Percentiles rank a stretch among this genome's conserved stretches.
These are phyloP conservation scores for Anastatus disparis DNA, from an alignment of 1,140 invertebrate genomes.

Conservation along the genomic window DNA sequence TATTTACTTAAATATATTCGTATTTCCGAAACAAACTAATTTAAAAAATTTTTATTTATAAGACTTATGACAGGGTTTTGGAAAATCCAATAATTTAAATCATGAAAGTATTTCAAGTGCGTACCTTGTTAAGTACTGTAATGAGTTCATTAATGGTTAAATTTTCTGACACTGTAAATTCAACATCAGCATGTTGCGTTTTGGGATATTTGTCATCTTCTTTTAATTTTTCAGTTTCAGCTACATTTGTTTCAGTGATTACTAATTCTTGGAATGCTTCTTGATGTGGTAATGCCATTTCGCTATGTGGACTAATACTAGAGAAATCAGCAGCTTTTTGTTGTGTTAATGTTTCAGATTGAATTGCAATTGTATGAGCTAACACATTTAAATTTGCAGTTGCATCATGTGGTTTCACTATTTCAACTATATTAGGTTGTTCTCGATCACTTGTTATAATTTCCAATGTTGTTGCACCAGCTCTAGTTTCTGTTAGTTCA, in stretches of 20 bases:
- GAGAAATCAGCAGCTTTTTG: slow-evolving; percentile 61
- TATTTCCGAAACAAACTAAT: no score
- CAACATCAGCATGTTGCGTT: slow-evolving; percentile 56
- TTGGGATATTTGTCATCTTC: slow-evolving; percentile 53
- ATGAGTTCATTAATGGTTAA: slow-evolving; percentile 54
- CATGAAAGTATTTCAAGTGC: not conserved
- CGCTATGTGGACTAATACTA: slow-evolving; percentile 56
- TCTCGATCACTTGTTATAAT: slow-evolving; percentile 69
- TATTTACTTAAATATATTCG: no score
- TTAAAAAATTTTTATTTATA: no score
- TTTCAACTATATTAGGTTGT: slow-evolving; percentile 57
- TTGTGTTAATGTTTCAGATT: slow-evolving; percentile 66
- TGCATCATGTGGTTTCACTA: slow-evolving; percentile 55
- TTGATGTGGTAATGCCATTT: slow-evolving; percentile 67
- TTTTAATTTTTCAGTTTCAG: slow-evolving; percentile 66
- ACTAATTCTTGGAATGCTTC: slow-evolving; percentile 69
- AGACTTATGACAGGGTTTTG: no score
- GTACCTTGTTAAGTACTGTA: slow-evolving; percentile 50
- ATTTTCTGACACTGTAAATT: slow-evolving; percentile 53
- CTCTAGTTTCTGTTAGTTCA: slow-evolving; percentile 64
- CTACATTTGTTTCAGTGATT: slow-evolving; percentile 68
- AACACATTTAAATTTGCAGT: slow-evolving; percentile 63
- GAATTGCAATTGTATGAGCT: slow-evolving; percentile 65
- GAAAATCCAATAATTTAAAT: no score
- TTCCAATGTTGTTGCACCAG: slow-evolving; percentile 66